These are phyloP conservation scores for Rotaria socialis DNA, from an alignment of 2,888 invertebrate species.

Conservation along the genomic window DNA sequence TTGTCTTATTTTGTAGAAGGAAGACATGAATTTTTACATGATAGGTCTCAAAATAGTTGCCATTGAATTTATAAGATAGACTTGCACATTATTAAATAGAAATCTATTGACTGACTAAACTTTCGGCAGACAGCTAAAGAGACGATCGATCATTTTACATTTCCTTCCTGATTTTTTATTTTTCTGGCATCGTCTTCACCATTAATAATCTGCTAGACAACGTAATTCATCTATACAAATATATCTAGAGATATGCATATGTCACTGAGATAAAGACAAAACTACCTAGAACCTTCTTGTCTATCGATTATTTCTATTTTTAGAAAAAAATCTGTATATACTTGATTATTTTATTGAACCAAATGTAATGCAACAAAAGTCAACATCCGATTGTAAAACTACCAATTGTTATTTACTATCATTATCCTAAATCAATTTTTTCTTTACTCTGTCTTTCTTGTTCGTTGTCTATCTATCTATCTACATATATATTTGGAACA, in stretches of 20 bases:
- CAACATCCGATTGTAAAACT: slow-evolving; percentile 15
- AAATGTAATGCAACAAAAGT: not conserved
- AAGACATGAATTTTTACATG: not conserved
- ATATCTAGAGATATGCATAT: not conserved
- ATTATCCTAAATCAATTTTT: not conserved
- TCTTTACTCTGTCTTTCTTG: too few species aligned
- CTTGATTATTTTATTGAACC: slow-evolving; percentile 9
- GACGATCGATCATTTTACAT: not conserved
- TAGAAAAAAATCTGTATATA: slow-evolving; percentile 11
- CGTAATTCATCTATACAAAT: not conserved
- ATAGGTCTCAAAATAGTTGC: not conserved
- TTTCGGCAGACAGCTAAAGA: not conserved
- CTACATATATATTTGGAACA: not conserved
- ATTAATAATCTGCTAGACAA: not conserved
- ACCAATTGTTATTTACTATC: not conserved
- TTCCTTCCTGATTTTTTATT: not conserved
- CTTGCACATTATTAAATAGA: not conserved
- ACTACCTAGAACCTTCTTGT: too few species aligned
- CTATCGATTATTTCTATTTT: not conserved
- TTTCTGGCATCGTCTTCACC: not conserved
- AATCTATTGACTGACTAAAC: slow-evolving; percentile 7
- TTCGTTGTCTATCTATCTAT: not conserved
- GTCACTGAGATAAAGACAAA: not conserved
- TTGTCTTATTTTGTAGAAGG: not conserved
- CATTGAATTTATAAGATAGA: not conserved